Conservation (phyloP, 2,113 vertebrate species). For the Melanerpes formicivorus region DNA sequence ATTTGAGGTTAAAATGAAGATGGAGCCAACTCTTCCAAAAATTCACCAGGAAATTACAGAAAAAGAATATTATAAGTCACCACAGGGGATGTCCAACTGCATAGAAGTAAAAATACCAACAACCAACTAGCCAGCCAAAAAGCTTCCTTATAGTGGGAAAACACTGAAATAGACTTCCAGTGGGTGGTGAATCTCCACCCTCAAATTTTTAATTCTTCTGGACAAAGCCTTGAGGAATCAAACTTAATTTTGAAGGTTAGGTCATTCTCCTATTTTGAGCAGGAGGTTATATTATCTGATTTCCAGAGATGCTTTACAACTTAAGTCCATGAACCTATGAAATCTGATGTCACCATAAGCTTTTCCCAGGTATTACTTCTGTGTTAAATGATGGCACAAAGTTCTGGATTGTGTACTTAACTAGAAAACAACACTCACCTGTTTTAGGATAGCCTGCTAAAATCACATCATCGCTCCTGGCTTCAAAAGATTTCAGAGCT, state of each 20-base stretch:
- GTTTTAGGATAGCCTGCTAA: slow-evolving; percentile 80
- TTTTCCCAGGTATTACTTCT: not conserved
- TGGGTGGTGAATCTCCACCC: not conserved
- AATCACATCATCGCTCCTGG: slow-evolving; percentile 33
- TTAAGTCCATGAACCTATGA: not conserved
- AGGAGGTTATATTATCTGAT: not conserved
- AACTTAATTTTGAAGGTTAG: not conserved
- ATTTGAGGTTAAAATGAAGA: not conserved
- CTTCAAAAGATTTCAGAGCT: slow-evolving; percentile 49
- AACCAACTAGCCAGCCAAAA: not conserved
- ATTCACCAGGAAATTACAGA: not conserved
- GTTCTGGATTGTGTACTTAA: not conserved
- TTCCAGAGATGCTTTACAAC: not conserved
- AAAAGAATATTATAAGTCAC: not conserved
- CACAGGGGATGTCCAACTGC: not conserved
- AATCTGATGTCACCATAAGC: not conserved
- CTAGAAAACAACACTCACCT: slow-evolving; percentile 58
- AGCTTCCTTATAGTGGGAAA: not conserved
- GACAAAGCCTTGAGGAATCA: not conserved
- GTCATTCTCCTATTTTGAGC: not conserved
- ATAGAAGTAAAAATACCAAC: not conserved
- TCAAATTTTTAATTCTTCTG: not conserved
- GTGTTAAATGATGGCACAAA: not conserved
- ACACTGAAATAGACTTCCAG: not conserved
- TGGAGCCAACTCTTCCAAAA: not conserved